Evolutionary conservation across 2,797 vertebrate species (phyloP), one percentile per base, ranked within the genome.

Genomic region (Gymnothorax reevesii): DNA sequence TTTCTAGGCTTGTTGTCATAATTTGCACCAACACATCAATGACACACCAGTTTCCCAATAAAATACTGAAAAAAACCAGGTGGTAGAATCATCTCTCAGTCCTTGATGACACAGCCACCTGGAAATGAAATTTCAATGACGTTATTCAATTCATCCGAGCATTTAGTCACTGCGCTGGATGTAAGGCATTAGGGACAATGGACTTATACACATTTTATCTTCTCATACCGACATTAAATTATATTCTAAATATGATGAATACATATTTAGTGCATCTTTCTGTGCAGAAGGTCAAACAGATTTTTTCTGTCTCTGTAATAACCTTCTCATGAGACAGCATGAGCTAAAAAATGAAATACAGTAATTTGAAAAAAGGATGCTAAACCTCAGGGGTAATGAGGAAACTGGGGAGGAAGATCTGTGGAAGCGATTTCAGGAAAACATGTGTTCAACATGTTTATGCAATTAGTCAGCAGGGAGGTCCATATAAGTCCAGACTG

Each of bases 1-100:
- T n/a, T 69, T 69, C 64, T 7, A 22, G 33, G 1, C 33, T n/a
- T 69, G 20, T 25, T 5, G 10, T 60, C n/a, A 59, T 42, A 52
- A 87, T 62, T 4, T 71, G 15, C 59, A 82, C 84, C 33, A 62
- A 57, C 42, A 87, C 20, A 87, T 84, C 82, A 84, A 84, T 57
- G 84, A 83, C 66, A 84, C 82, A 66, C 79, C 33, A 54, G 69
- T 80, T 42, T 62, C 60, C 49, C 69, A 57, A 66, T 75, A 84
- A 84, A 60, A 62, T 83, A 71, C 62, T 54, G 13, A 64, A 84
- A 77, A 77, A 33, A 22, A 33, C 27, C 9, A 1, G 42, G 57
- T 17, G 64, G 20, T 71, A 75, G 62, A 84, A 25, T 80, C n/a
- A 75, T 57, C 73, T 57, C 66, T 17, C 73, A 57, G 62, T 57